These are phyloP conservation scores for Cyanoderma ruficeps DNA, from an alignment of 2,113 vertebrate genomes.

Conservation along the genomic window DNA sequence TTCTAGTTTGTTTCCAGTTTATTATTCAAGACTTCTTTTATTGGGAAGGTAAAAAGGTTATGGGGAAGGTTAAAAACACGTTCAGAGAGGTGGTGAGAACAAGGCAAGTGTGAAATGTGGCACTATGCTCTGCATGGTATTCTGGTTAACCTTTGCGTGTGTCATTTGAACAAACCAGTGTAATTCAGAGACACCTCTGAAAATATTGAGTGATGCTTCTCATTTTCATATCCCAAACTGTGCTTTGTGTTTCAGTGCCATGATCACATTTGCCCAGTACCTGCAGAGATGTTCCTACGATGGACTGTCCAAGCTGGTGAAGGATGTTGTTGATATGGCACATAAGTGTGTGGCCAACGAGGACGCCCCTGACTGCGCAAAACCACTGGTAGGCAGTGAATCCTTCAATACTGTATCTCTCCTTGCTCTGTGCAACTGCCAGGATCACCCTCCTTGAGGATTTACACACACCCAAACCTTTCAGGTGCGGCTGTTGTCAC, in stretches of 20 bases:
- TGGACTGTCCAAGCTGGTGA: constrained; percentile 15
- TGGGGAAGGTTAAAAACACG: background rate
- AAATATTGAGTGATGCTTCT: background rate
- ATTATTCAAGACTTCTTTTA: background rate
- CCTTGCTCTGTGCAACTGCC: background rate
- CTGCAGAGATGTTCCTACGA: constrained; percentile 69
- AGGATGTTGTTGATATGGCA: constrained; percentile 58
- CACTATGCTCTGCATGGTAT: background rate
- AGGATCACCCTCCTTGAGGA: background rate
- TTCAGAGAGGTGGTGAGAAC: background rate
- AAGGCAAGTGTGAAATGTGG: background rate
- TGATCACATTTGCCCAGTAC: constrained; percentile 71
- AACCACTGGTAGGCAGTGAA: constrained; percentile 64
- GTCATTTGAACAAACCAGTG: background rate
- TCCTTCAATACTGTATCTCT: background rate
- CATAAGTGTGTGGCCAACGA: constrained; percentile 63
- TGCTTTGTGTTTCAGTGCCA: constrained; percentile 53
- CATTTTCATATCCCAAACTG: background rate
- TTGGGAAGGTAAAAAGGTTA: background rate
- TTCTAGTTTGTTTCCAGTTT: background rate
- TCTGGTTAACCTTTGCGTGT: background rate
- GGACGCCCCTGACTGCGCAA: constrained; percentile 37
- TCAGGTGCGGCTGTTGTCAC: background rate
- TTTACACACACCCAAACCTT: background rate
- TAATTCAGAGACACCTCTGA: background rate